phyloP scores from a whole-genome alignment of 2,888 invertebrate genomes.

The Drosophila vallismaia region DNA sequence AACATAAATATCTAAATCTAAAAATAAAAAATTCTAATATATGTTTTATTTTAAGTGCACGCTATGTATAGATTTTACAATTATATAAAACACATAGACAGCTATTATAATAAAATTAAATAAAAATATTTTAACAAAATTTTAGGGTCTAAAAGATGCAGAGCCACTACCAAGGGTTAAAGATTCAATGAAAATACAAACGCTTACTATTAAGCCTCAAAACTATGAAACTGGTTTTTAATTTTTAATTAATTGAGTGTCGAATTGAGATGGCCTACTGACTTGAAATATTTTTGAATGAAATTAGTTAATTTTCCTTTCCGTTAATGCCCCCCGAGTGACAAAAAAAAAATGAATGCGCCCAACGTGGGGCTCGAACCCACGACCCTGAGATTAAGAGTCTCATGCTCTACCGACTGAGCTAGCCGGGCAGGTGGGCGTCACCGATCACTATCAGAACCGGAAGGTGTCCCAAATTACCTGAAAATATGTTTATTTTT shows the following conservation, averaged over 20 bases:
- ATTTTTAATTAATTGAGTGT: not conserved
- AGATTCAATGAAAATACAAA: not conserved
- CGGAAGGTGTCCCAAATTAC: not conserved
- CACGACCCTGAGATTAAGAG: constrained; percentile 84
- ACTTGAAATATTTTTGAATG: not conserved
- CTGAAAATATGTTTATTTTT: not conserved
- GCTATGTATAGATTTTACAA: too few species aligned
- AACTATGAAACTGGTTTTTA: constrained; percentile 4
- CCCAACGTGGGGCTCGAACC: constrained; percentile 84
- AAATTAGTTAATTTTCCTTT: constrained; percentile 8
- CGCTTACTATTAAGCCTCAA: not conserved
- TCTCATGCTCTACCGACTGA: constrained; percentile 84
- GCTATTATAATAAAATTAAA: too few species aligned
- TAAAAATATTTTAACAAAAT: not conserved
- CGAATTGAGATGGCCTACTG: not conserved
- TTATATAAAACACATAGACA: too few species aligned
- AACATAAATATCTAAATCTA: not conserved
- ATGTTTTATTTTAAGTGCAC: too few species aligned
- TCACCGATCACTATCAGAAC: constrained; percentile 1
- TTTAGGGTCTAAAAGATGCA: not conserved
- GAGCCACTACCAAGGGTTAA: not conserved
- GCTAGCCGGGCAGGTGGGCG: constrained; percentile 81
- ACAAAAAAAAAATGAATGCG: constrained; percentile 36
- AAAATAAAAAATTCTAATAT: not conserved
- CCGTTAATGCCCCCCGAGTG: not conserved